A percentile compares a stretch with the other conserved stretches of the same genome.
phyloP scores from a whole-genome alignment of 2,888 invertebrate genomes.

The Drosophila phalerata region DNA sequence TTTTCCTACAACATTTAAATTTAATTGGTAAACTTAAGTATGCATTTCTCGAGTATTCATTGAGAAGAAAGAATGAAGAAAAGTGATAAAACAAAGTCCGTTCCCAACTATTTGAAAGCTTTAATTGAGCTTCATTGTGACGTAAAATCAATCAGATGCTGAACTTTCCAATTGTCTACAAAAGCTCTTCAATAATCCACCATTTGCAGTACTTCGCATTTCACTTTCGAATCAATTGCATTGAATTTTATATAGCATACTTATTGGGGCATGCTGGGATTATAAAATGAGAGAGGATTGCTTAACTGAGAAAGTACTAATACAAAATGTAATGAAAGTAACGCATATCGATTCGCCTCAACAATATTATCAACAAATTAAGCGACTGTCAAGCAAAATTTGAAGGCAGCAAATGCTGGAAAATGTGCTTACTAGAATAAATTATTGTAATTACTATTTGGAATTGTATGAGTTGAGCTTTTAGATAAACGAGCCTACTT shows the following conservation, averaged over 20 bases:
- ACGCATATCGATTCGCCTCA: slow-evolving; percentile 5
- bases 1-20: neutral
- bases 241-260: slow-evolving; percentile 29
- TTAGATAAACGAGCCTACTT: slow-evolving; percentile 54
- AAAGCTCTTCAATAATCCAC: slow-evolving; percentile 25
- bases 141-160: slow-evolving; percentile 21
- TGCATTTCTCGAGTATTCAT: neutral
- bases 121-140: slow-evolving; percentile 26
- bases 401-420: slow-evolving; percentile 15
- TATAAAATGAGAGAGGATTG: slow-evolving; percentile 19
- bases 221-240: slow-evolving; percentile 30
- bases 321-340: slow-evolving; percentile 9
- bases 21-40: slow-evolving; percentile 1
- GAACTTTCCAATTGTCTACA: slow-evolving; percentile 16
- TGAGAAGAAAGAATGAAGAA: neutral
- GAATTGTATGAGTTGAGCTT: slow-evolving; percentile 22
- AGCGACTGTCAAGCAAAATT: slow-evolving; percentile 23
- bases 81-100: neutral
- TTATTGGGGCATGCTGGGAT: slow-evolving; percentile 33
- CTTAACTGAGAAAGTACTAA: slow-evolving; percentile 3
- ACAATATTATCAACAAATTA: slow-evolving; percentile 2
- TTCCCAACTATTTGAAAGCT: slow-evolving; percentile 9
- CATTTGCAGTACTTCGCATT: slow-evolving; percentile 7
- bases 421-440: slow-evolving; percentile 58
- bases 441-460: slow-evolving; percentile 63